Evolutionary conservation across 2,113 vertebrate genomes (phyloP).

Genomic region (Trachemys scripta): DNA sequence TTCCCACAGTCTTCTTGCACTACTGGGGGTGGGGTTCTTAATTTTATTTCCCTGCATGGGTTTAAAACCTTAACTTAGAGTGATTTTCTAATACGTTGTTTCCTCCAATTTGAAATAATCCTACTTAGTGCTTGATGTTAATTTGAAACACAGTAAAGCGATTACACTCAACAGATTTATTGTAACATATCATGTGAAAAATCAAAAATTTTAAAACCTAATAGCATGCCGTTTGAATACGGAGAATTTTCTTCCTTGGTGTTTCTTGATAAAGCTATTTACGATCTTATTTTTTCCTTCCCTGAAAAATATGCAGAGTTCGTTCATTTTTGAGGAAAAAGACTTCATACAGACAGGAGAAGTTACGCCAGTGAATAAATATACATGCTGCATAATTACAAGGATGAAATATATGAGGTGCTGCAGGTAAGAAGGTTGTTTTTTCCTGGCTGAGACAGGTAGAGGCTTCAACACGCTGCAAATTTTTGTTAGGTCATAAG

Average conservation of each 20-base stretch:
- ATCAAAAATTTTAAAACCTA: rapidly evolving
- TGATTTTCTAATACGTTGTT: background rate
- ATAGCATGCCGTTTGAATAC: rapidly evolving
- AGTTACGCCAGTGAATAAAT: rapidly evolving
- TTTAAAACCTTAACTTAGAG: background rate
- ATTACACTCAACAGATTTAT: rapidly evolving
- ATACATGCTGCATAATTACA: background rate
- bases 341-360: background rate
- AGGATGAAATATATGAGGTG: rapidly evolving
- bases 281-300: background rate
- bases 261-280: rapidly evolving
- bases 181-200: background rate
- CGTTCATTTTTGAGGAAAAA: background rate
- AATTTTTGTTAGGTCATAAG: rapidly evolving
- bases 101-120: background rate
- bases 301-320: background rate
- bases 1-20: background rate
- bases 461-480: rapidly evolving
- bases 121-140: background rate
- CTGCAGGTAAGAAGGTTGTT: background rate
- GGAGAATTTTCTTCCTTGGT: background rate
- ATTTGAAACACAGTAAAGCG: rapidly evolving
- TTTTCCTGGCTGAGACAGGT: rapidly evolving
- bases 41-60: background rate
- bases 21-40: background rate